Evolutionary conservation across 1,140 invertebrate genomes (phyloP), one percentile per base, ranked within the genome.

Genomic region (Melipona quadrifasciata): DNA sequence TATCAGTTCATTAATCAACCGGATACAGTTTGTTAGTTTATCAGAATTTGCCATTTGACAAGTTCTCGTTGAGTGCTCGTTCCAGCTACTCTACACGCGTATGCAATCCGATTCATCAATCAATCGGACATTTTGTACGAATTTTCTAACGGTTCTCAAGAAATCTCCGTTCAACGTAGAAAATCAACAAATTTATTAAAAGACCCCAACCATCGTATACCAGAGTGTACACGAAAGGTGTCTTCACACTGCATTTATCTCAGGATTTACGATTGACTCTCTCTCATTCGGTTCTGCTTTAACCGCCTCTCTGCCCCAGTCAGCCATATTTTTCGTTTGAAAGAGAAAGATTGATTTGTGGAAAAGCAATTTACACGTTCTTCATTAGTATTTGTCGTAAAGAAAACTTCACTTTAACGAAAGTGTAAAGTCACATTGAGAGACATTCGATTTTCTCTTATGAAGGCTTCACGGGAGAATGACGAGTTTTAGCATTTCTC

Each of bases 21-120:
- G 14, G 24, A 17, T 73, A 51, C 70, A n/a, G 39, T 73, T 73
- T 24, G 39, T 73, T 73, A 53, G 47, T 73, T 73, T 27, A 27
- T 21, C 71, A 27, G n/a, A 16, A 51, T 27, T 21, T 53, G n/a
- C 16, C 71, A 53, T 73, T 53, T 73, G 21, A 73, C 71, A 27
- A 51, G 71, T 24, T 24, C 17, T 53, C n/a, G 39, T 1, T n/a
- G 31, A 17, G 34, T 47, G 68, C 31, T 51, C 68, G 39, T 47
- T 17, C 14, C 21, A 2, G 16, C 67, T 39, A 70, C 67, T 70
- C 34, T 14, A 8, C 67, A 47, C 21, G 34, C 34, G 67, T 39
- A 39, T 24, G 21, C 19, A 14, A 47, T 21, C 16, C 19, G 24
- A 53, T 73, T 53, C 71, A 73, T 73, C 39, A 19, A 73, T 73